Evolutionary conservation across 2,797 vertebrate species (phyloP), one percentile per base, ranked within the genome.

Genomic region (Meda fulgida): DNA sequence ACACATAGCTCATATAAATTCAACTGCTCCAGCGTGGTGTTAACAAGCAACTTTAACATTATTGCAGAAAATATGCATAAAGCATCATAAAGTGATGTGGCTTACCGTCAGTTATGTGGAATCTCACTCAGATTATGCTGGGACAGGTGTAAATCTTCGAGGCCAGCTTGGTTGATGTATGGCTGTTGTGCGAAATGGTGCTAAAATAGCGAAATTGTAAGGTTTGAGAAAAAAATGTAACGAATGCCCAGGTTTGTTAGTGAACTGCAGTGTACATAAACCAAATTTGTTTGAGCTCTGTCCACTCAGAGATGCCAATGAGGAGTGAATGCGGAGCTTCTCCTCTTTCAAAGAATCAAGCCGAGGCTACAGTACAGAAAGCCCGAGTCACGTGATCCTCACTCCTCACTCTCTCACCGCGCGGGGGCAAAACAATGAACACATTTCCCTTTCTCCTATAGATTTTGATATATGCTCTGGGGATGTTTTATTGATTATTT

Each of bases 111-210:
- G 72, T 4, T 40, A 19, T 67, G 43, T 11, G 5, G 43, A 67
- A 77, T 65, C 70, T 48, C 46, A 29, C 60, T 77, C 34, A 40
- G 73, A 58, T 29, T 73, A 78, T 84, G 72, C 72, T 51, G 73
- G 82, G 83, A 84, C 83, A 84, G 83, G 83, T 84, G 75, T 48
- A 23, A 46, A 29, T 67, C 34, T 70, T 77, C 65, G 66, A 58
- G 31, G 66, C 34, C 19, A 77, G 83, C 26, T 34, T 69, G 72
- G 36, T 34, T 43, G 72, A 11, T 46, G 63, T 31, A 29, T 40
- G n/a, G 31, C 29, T 65, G 51, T n/a, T 73, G 13, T 14, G 3
- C 19, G 55, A 73, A 65, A 83, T 4, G 36, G 69, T n/a, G 21
- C 21, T 48, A 13, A 23, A 82, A 81, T 13, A 21, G 48, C 46